Base-by-base conservation (phyloP, 2,888 invertebrate species). In the Spodoptera exigua region DNA sequence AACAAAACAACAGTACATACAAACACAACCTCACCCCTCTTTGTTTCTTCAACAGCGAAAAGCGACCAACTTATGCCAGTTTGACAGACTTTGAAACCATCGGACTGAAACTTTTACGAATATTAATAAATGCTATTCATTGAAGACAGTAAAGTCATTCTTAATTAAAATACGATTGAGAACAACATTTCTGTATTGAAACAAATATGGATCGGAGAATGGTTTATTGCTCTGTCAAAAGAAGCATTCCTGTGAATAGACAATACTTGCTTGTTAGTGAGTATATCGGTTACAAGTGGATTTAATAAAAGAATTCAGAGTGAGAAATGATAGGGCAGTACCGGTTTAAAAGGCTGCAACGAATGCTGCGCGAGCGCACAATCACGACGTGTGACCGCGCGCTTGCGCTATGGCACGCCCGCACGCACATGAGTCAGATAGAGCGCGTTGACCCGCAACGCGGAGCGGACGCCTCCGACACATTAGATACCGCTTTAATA, bases 361-460 rank as follows among this genome's bases (percentile, higher is more conserved):
- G 63, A 74, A 71, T 66, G 45, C 61, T 80, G 81, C 81, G 81
- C 78, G 56, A 69, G 82, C 73, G 78, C 81, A 80, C 60, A 27
- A 27, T 27, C 27, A 76, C 76, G 78, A 78, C 64, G 76, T 73
- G 76, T 70, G 72, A 61, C 58, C 56, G 56, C 47, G 68, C 66
- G 71, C 72, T 52, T 68, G 70, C 70, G 63, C 62, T 55, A 57
- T 64, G 61, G 69, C 54, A 53, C 46, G 63, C 70, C 36, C 16
- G 39, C 49, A 35, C 61, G 55, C 77, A 70, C 72, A 71, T 85
- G 79, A 77, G 70, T 77, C 81, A 89, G 82, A 89, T 80, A 89
- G 82, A 89, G 92, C 90, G 79, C 92, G 88, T 88, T 90, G 92
- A 92, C 90, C 90, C 82, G 82, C 75, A 74, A 71, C 74, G 66